Conservation (phyloP, 2,888 invertebrate species). For the Xanthorhoe designata region DNA sequence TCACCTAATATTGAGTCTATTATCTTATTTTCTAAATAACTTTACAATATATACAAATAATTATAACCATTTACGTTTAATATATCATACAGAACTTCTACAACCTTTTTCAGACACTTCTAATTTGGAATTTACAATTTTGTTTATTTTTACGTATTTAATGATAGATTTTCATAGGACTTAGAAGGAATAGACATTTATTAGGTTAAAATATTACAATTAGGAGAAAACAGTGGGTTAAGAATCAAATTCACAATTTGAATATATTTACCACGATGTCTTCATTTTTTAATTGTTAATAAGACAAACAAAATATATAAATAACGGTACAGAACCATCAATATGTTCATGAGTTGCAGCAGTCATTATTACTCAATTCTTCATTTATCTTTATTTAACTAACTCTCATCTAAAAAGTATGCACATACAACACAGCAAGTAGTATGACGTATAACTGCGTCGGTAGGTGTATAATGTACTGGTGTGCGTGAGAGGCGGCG, state of each 20-base stretch:
- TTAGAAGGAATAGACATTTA: not conserved
- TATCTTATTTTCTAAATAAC: not conserved
- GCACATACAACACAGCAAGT: slow-evolving; percentile 66
- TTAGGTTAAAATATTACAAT: not conserved
- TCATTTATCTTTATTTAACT: not conserved
- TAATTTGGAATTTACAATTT: not conserved
- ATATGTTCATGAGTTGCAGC: not conserved
- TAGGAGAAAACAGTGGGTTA: not conserved
- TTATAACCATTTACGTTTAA: not conserved
- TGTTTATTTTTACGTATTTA: not conserved
- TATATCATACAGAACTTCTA: not conserved
- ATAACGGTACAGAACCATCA: not conserved
- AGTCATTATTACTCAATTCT: not conserved
- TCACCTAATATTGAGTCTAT: slow-evolving; percentile 1
- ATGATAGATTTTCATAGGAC: not conserved
- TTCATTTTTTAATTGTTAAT: not conserved
- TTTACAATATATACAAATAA: slow-evolving; percentile 8
- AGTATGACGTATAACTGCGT: slow-evolving; percentile 72
- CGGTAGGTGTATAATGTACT: slow-evolving; percentile 69
- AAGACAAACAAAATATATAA: not conserved
- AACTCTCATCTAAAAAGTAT: slow-evolving; percentile 56
- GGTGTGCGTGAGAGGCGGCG: slow-evolving; percentile 71
- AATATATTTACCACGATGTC: not conserved
- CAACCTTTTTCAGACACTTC: not conserved
- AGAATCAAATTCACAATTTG: not conserved